A percentile compares a stretch with the other conserved stretches of the same genome.
These are phyloP conservation scores for Esox lucius DNA, from an alignment of 2,797 vertebrate species.

Conservation along the genomic window DNA sequence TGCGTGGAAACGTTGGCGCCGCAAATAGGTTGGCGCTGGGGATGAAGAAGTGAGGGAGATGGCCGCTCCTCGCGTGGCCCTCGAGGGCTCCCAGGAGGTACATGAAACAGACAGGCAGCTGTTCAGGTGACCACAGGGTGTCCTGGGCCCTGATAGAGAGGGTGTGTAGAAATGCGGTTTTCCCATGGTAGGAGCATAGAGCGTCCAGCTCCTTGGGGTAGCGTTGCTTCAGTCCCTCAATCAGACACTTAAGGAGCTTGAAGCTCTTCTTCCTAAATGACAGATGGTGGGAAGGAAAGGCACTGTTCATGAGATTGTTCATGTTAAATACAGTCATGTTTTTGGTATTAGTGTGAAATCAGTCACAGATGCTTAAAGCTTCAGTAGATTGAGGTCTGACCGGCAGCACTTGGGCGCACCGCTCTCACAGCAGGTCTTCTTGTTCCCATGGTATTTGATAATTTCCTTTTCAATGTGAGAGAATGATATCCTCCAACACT, in stretches of 20 bases:
- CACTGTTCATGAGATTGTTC: background rate
- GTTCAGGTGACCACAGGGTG: slow-evolving; percentile 48
- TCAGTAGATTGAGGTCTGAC: slow-evolving; percentile 44
- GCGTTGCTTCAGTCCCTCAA: slow-evolving; percentile 59
- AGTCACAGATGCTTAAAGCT: background rate
- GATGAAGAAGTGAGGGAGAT: slow-evolving; percentile 66
- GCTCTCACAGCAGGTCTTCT: slow-evolving; percentile 76
- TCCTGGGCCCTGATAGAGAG: slow-evolving; percentile 52
- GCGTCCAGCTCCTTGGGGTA: slow-evolving; percentile 54
- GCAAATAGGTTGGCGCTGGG: slow-evolving; percentile 63
- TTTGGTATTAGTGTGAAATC: background rate
- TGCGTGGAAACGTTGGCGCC: slow-evolving; percentile 41
- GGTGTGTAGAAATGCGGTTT: slow-evolving; percentile 67
- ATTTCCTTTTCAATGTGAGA: slow-evolving; percentile 77
- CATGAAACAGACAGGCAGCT: slow-evolving; percentile 62
- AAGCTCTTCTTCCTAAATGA: slow-evolving; percentile 57
- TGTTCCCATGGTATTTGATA: slow-evolving; percentile 74
- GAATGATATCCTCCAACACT: slow-evolving; percentile 80
- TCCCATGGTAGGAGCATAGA: slow-evolving; percentile 70
- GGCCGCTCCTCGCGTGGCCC: slow-evolving; percentile 18
- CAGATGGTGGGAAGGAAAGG: background rate
- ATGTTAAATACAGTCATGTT: background rate
- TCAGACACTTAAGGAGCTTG: slow-evolving; percentile 66
- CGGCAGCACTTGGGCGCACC: slow-evolving; percentile 73
- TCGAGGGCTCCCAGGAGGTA: slow-evolving; percentile 54